Base-by-base conservation (phyloP, 2,888 invertebrate genomes). In the Camponotus fellah region DNA sequence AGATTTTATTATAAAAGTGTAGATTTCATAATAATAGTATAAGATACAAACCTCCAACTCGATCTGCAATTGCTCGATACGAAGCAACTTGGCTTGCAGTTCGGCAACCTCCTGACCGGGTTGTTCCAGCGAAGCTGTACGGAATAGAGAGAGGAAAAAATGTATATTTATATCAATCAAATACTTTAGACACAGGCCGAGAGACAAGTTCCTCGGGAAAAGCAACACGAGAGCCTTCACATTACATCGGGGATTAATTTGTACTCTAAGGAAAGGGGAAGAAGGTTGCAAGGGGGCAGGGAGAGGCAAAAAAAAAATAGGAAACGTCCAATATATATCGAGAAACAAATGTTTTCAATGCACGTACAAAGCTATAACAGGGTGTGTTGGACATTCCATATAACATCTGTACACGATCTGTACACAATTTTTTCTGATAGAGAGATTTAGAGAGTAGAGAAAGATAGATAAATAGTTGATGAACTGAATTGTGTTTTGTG, bases 21-120 rank as follows among this genome's bases (percentile, higher is more conserved):
- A 46, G 46, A 46, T 46, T 46, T 46, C 14, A 46, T 46, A 12
- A 3, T 46, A 46, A 14, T 14, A 46, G 12, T 2, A 37, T 43
- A 12, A 2, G 3, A 56, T 58, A 65, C 40, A 12, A 94, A 96
- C 96, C 95, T 97, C 96, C 93, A 96, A 96, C 92, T 97, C 96
- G 62, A 96, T 96, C 91, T 96, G 96, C 72, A 97, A 94, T 93
- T 96, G 96, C 91, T 97, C 96, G 85, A 96, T 95, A 66, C 96
- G 95, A 68, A 97, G 95, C 86, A 96, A 95, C 93, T 96, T 96
- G 26, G 96, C 96, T 94, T 97, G 96, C 46, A 94, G 71, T 76
- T 94, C 94, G 3, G 93, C 91, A 40, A 93, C 94, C 83, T 94
- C 95, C 74, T 94, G 81, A 10, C 94, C 94, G 6, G 95, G 94